Conservation (phyloP, 2,888 invertebrate species). For the Quadriops clusia region DNA sequence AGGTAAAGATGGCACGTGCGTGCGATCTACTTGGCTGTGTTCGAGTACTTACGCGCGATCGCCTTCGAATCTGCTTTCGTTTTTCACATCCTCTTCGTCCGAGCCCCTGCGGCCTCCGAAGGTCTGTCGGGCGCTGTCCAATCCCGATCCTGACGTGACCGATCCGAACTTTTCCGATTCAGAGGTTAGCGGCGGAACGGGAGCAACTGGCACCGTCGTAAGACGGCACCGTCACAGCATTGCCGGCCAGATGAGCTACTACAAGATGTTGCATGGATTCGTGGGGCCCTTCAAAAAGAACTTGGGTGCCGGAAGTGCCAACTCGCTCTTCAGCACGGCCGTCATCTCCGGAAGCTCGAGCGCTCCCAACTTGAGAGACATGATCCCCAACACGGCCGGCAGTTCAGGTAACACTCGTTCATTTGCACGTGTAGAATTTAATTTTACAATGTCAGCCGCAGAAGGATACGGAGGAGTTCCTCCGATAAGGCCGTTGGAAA, state of each 20-base stretch:
- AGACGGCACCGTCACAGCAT: constrained; percentile 91
- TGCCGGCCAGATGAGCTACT: constrained; percentile 90
- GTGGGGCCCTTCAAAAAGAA: constrained; percentile 45
- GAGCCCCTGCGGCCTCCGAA: no score
- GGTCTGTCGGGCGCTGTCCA: constrained; percentile 26
- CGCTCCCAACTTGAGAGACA: constrained; percentile 80
- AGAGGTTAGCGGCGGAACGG: constrained; percentile 26
- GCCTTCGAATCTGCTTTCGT: constrained; percentile 29
- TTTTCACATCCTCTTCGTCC: constrained; percentile 25
- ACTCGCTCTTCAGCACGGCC: constrained; percentile 88
- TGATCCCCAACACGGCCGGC: constrained; percentile 66
- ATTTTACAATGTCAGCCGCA: constrained; percentile 42
- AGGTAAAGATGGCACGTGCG: not conserved
- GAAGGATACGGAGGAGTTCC: constrained; percentile 89
- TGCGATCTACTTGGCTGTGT: constrained; percentile 14
- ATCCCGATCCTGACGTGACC: constrained; percentile 25
- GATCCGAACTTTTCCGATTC: constrained; percentile 31
- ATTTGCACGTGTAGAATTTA: not conserved
- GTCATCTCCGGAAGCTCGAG: constrained; percentile 92
- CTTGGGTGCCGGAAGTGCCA: constrained; percentile 55
- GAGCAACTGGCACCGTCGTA: constrained; percentile 28
- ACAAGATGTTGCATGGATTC: constrained; percentile 73
- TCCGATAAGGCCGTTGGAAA: constrained; percentile 91
- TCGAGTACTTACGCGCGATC: constrained; percentile 23
- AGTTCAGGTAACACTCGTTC: constrained; percentile 54